Percentiles rank a stretch among this genome's conserved stretches.
These are phyloP conservation scores for Psilanteris sp. DNA, from an alignment of 1,140 invertebrate genomes.

Conservation along the genomic window DNA sequence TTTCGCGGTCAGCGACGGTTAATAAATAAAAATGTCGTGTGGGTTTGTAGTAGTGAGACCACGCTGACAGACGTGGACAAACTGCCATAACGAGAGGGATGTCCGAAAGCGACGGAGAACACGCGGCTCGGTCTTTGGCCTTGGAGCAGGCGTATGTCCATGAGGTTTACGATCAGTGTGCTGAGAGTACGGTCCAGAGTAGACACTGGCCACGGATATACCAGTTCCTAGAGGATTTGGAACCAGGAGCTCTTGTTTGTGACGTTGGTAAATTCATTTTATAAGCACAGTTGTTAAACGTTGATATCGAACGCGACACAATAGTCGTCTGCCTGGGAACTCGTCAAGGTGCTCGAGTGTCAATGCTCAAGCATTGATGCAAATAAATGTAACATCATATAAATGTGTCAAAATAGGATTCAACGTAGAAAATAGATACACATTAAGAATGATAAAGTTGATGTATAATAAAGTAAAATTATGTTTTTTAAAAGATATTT, in stretches of 20 bases:
- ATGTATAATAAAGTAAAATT: no score
- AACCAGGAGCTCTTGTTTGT: slow-evolving; percentile 94
- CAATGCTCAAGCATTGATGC: no score
- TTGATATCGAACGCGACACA: no score
- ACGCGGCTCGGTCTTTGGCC: slow-evolving; percentile 87
- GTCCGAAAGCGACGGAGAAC: slow-evolving; percentile 81
- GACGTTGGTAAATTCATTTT: slow-evolving; percentile 87
- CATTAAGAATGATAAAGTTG: no score
- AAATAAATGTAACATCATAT: no score
- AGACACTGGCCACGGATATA: slow-evolving; percentile 91
- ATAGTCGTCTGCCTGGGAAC: no score
- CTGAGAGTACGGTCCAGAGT: slow-evolving; percentile 83
- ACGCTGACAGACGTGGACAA: slow-evolving; percentile 71
- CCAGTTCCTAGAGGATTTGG: slow-evolving; percentile 91
- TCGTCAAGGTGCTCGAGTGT: no score
- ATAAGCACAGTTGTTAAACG: no score
- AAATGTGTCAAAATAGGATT: no score
- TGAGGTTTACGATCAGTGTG: slow-evolving; percentile 94
- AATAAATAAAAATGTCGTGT: slow-evolving; percentile 8
- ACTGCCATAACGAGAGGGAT: slow-evolving; percentile 72
- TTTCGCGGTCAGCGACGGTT: not conserved
- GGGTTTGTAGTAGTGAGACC: slow-evolving; percentile 69
- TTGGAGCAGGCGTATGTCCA: slow-evolving; percentile 96
- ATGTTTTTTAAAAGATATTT: no score
- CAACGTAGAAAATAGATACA: no score